phyloP scores from a whole-genome alignment of 1,140 invertebrate genomes.

The Drosophila sechellia region DNA sequence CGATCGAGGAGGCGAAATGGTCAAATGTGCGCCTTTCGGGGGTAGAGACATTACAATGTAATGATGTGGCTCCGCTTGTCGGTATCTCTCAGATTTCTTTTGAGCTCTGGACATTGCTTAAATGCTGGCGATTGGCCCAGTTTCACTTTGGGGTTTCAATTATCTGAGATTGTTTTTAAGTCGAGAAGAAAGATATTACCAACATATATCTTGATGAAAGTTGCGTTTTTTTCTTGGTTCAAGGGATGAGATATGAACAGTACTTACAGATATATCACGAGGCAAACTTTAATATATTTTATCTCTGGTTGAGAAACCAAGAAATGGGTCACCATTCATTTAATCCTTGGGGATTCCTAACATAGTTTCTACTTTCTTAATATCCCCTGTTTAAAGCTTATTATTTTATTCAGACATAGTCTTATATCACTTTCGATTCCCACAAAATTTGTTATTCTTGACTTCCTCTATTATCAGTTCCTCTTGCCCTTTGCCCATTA shows the following conservation, averaged over 20 bases:
- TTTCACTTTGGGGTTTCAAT: slow-evolving; percentile 46
- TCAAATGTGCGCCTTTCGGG: background rate
- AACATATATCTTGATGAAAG: slow-evolving; percentile 14
- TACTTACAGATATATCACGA: background rate
- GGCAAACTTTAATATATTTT: background rate
- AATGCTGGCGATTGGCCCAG: slow-evolving; percentile 38
- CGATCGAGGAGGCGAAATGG: background rate
- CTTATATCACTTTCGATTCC: background rate
- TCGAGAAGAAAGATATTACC: background rate
- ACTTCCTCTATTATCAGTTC: slow-evolving; percentile 42
- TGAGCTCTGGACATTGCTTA: slow-evolving; percentile 42
- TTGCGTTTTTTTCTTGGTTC: background rate
- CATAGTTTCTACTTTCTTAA: too few relatives aligned
- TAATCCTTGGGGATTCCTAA: too few relatives aligned
- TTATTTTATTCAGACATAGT: background rate
- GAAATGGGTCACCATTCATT: too few relatives aligned
- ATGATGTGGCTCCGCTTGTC: slow-evolving; percentile 57
- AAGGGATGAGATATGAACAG: background rate
- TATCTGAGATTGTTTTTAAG: slow-evolving; percentile 33
- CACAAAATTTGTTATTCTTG: slow-evolving; percentile 32
- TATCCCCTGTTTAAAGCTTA: too few relatives aligned
- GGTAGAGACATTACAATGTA: slow-evolving; percentile 54
- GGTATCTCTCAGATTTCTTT: slow-evolving; percentile 35
- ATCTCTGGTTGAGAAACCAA: too few relatives aligned
- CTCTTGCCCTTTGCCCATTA: background rate